Percentiles rank a stretch among this genome's conserved stretches.
phyloP scores from a whole-genome alignment of 2,113 vertebrate genomes.

The Nannobrachium achirus region DNA sequence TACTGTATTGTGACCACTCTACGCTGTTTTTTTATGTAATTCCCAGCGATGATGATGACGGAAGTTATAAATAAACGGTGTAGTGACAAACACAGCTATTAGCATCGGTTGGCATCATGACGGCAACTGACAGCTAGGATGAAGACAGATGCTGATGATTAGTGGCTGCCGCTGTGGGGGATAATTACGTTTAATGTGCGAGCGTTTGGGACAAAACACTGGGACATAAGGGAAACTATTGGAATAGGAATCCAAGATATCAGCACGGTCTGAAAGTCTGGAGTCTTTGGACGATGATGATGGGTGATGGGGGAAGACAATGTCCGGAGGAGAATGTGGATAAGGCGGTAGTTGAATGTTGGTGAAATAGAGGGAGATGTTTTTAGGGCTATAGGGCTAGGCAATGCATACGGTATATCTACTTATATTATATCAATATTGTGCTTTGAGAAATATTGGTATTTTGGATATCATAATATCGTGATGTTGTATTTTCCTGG shows the following conservation, averaged over 20 bases:
- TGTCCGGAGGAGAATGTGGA: conserved; percentile 46
- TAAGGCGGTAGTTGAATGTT: conserved; percentile 19
- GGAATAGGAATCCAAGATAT: conserved; percentile 46
- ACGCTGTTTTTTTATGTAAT: conserved; percentile 18
- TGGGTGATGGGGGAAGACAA: conserved; percentile 40
- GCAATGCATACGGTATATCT: no score
- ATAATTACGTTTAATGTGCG: conserved; percentile 71
- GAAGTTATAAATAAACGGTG: conserved; percentile 51
- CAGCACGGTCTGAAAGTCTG: conserved; percentile 59
- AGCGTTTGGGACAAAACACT: conserved; percentile 69
- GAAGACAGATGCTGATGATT: conserved; percentile 76
- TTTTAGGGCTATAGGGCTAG: neutral
- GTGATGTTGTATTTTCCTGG: no score
- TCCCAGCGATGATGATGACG: conserved; percentile 18
- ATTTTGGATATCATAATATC: no score
- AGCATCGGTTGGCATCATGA: conserved; percentile 36
- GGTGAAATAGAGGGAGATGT: neutral
- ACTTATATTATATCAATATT: no score
- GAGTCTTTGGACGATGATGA: conserved; percentile 60
- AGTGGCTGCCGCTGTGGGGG: conserved; percentile 46
- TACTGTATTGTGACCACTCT: conserved; percentile 30
- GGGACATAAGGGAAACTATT: conserved; percentile 47
- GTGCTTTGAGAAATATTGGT: no score
- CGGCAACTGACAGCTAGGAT: conserved; percentile 52
- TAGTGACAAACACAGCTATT: conserved; percentile 47